Evolutionary conservation across 2,888 invertebrate genomes (phyloP).

Genomic region (Pimpla rufipes): DNA sequence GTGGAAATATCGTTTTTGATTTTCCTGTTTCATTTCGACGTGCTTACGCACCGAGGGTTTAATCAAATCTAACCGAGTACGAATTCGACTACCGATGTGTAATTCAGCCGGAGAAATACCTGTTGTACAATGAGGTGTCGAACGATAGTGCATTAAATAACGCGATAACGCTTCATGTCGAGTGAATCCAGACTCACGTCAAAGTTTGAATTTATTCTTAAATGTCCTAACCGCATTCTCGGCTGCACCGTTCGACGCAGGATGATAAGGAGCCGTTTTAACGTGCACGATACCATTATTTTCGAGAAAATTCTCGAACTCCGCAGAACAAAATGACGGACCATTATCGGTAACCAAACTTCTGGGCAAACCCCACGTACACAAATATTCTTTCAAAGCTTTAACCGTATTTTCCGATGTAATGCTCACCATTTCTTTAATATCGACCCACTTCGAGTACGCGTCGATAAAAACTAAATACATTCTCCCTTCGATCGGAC

Average conservation of each 20-base stretch:
- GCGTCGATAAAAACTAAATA: conserved; percentile 41
- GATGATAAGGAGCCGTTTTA: conserved; percentile 54
- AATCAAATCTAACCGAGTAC: conserved; percentile 45
- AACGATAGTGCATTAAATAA: conserved; percentile 12
- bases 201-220: conserved; percentile 43
- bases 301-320: conserved; percentile 33
- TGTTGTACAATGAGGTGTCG: conserved; percentile 51
- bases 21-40: conserved; percentile 33
- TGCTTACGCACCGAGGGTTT: conserved; percentile 15
- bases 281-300: conserved; percentile 19
- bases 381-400: conserved; percentile 41
- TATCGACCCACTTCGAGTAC: conserved; percentile 36
- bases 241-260: conserved; percentile 54
- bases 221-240: conserved; percentile 53
- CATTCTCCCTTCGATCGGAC: conserved; percentile 19
- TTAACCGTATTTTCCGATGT: conserved; percentile 39
- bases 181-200: not conserved
- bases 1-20: conserved; percentile 42
- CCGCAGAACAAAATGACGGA: not conserved
- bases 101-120: conserved; percentile 46
- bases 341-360: conserved; percentile 51
- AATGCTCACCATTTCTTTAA: conserved; percentile 43
- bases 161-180: not conserved
- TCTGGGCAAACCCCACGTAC: conserved; percentile 46
- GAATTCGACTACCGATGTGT: conserved; percentile 23